These are phyloP conservation scores for Neopipo cinnamomea DNA, from an alignment of 2,113 vertebrate species.

Conservation along the genomic window DNA sequence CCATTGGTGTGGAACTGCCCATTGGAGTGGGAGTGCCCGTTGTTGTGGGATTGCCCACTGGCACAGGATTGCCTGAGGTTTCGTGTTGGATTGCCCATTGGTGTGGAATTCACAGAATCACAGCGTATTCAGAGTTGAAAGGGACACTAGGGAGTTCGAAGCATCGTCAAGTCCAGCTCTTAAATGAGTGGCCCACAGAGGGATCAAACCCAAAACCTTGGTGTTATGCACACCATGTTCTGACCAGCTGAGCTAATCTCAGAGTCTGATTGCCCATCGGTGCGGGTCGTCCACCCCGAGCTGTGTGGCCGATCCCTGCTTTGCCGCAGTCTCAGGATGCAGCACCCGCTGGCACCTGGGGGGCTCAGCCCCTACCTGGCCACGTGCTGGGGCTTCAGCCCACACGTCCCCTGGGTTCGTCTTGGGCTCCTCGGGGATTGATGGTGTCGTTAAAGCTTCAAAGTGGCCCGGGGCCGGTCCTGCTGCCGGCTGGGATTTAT, in stretches of 20 bases:
- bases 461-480: constrained; percentile 1
- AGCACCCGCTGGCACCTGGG: rapidly evolving
- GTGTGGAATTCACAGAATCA: background rate
- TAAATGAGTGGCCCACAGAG: background rate
- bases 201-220: background rate
- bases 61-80: background rate
- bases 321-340: background rate
- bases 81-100: background rate
- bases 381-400: background rate
- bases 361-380: background rate
- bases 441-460: constrained; percentile 50
- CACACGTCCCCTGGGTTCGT: background rate
- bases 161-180: background rate
- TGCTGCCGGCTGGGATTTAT: background rate
- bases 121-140: background rate
- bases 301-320: rapidly evolving
- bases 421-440: background rate
- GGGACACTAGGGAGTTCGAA: background rate
- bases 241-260: background rate
- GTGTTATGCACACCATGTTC: background rate
- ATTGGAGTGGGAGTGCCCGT: background rate
- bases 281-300: background rate
- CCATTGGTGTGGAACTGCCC: background rate
- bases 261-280: background rate
- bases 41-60: background rate